Percentiles rank a stretch among this genome's conserved stretches.
These are phyloP conservation scores for Tanaodytes sp. DNA, from an alignment of 2,888 invertebrate species.

Conservation along the genomic window DNA sequence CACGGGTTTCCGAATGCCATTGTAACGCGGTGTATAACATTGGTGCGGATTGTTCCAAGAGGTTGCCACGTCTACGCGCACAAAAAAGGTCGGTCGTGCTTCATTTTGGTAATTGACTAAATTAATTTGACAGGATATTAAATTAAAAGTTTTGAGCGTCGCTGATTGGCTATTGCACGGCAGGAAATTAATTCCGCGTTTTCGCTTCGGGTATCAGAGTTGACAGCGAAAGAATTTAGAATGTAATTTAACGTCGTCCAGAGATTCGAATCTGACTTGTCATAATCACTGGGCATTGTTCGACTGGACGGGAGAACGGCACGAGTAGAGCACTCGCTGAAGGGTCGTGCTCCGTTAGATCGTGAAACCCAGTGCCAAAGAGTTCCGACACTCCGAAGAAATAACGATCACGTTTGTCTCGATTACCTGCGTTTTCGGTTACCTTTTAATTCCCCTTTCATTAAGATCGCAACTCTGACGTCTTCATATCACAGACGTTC, in stretches of 20 bases:
- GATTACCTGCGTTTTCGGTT: constrained; percentile 31
- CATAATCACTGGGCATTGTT: constrained; percentile 53
- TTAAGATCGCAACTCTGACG: constrained; percentile 24
- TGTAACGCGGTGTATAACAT: constrained; percentile 1
- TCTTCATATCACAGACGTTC: constrained; percentile 34
- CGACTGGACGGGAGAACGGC: constrained; percentile 38
- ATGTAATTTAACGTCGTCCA: constrained; percentile 51
- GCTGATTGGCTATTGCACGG: constrained; percentile 51
- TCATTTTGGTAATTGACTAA: constrained; percentile 41
- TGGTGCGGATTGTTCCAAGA: constrained; percentile 19
- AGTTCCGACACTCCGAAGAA: constrained; percentile 40
- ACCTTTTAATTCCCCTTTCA: constrained; percentile 14
- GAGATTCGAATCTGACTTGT: constrained; percentile 50
- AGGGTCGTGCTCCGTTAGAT: constrained; percentile 47
- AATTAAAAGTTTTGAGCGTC: constrained; percentile 43
- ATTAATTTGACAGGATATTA: constrained; percentile 52
- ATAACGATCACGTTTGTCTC: constrained; percentile 45
- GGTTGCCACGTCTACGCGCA: constrained; percentile 16
- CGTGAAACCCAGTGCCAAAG: constrained; percentile 39
- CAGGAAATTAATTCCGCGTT: constrained; percentile 53
- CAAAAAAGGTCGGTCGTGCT: constrained; percentile 24
- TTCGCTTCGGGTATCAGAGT: constrained; percentile 49
- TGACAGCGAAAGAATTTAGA: constrained; percentile 49
- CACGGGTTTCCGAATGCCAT: constrained; percentile 3
- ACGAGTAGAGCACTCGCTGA: constrained; percentile 43